phyloP scores from a whole-genome alignment of 2,113 vertebrate species.

The Oenanthe oenanthe region DNA sequence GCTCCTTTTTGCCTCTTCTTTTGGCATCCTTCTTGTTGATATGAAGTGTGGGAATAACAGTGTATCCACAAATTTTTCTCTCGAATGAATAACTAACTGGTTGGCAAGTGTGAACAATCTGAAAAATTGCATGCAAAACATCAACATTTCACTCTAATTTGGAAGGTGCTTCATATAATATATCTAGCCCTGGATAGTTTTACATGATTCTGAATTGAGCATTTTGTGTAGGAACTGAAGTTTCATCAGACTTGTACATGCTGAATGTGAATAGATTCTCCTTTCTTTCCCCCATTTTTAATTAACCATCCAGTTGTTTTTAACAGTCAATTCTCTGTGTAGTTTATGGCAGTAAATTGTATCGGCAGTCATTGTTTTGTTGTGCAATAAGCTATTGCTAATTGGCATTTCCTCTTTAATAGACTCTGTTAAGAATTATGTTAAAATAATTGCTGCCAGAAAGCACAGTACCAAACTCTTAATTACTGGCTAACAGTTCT shows the following conservation, averaged over 20 bases:
- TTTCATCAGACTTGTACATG: not conserved
- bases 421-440: slow-evolving; percentile 72
- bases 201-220: not conserved
- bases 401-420: slow-evolving; percentile 72
- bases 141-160: not conserved
- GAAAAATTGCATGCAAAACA: not conserved
- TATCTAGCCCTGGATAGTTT: not conserved
- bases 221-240: not conserved
- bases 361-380: slow-evolving; percentile 63
- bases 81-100: not conserved
- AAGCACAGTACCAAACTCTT: slow-evolving; percentile 63
- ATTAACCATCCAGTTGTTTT: slow-evolving; percentile 65
- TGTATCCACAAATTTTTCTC: not conserved
- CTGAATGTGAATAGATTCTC: slow-evolving; percentile 5
- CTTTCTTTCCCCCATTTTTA: slow-evolving; percentile 41
- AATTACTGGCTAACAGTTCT: slow-evolving; percentile 73
- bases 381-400: slow-evolving; percentile 64
- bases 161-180: not conserved
- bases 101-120: not conserved
- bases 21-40: not conserved
- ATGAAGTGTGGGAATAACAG: not conserved
- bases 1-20: not conserved
- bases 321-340: slow-evolving; percentile 53
- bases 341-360: slow-evolving; percentile 60
- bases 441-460: slow-evolving; percentile 75